Percentiles rank a stretch among this genome's conserved stretches.
These are phyloP conservation scores for Harmothoe impar DNA, from an alignment of 2,888 invertebrate species.

Conservation along the genomic window DNA sequence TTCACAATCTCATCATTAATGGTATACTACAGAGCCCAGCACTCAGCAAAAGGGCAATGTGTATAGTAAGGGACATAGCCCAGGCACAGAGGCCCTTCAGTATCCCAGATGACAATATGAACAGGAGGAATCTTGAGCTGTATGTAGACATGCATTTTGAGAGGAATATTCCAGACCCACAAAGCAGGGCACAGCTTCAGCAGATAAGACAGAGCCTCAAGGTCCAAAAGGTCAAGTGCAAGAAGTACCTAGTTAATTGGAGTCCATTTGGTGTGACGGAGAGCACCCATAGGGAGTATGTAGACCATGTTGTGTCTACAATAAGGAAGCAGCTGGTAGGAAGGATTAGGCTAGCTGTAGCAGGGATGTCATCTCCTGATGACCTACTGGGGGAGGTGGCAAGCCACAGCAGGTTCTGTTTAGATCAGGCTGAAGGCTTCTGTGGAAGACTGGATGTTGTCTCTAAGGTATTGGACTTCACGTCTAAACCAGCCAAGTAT, in stretches of 20 bases:
- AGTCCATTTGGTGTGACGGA: constrained; percentile 9
- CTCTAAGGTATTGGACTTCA: neutral
- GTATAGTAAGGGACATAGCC: neutral
- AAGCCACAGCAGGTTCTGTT: constrained; percentile 3
- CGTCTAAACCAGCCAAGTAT: neutral
- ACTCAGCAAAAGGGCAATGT: neutral
- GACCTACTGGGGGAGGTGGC: neutral
- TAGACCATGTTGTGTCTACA: neutral
- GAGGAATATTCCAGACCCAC: neutral
- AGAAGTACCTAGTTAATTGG: neutral
- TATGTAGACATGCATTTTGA: neutral
- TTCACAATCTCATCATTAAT: neutral
- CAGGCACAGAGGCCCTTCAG: neutral
- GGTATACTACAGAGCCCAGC: neutral
- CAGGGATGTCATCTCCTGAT: neutral
- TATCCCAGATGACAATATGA: neutral
- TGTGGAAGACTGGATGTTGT: neutral
- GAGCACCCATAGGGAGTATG: neutral
- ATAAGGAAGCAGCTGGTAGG: neutral
- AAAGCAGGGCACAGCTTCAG: neutral
- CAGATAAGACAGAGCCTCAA: neutral
- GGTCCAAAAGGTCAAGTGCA: neutral
- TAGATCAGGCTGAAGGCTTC: neutral
- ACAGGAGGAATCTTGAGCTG: neutral
- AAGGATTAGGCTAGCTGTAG: neutral